Evolutionary conservation across 1,140 invertebrate species (phyloP).

Genomic region (Plectrocnemia conspersa): DNA sequence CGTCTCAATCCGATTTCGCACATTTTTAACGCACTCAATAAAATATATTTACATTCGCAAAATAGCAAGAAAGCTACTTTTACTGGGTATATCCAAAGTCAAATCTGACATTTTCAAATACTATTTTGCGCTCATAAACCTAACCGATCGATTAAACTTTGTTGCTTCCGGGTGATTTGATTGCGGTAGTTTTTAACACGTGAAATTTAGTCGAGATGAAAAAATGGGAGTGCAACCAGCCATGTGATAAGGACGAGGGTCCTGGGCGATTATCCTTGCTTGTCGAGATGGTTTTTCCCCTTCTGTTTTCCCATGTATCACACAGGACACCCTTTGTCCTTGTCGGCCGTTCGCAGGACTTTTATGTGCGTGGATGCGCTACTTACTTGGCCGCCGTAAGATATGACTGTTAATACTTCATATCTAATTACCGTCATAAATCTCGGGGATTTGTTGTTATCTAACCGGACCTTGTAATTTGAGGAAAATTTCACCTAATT

Average conservation of each 20-base stretch:
- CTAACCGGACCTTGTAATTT: not conserved
- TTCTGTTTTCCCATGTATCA: conserved; percentile 9
- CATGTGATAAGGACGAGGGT: conserved; percentile 31
- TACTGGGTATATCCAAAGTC: no score
- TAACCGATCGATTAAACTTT: no score
- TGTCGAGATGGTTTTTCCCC: conserved; percentile 22
- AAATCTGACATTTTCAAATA: no score
- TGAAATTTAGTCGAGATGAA: conserved; percentile 1
- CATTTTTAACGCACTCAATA: no score
- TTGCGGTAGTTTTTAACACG: not conserved
- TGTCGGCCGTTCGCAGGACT: not conserved
- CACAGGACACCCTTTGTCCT: conserved; percentile 5
- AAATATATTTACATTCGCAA: no score
- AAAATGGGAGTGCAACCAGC: conserved; percentile 14
- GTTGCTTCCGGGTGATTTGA: conserved; percentile 16
- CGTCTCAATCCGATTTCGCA: no score
- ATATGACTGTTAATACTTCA: conserved; percentile 2
- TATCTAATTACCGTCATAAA: conserved; percentile 7
- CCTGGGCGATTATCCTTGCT: conserved; percentile 24
- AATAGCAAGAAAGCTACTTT: no score
- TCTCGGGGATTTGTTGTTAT: not conserved
- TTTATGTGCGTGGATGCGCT: not conserved
- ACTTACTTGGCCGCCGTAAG: not conserved
- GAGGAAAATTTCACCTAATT: not conserved
- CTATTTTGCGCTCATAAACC: no score